Percentiles rank a stretch among this genome's conserved stretches.
Evolutionary conservation across 2,797 vertebrate genomes (phyloP).

Genomic region (Pitangus sulphuratus): DNA sequence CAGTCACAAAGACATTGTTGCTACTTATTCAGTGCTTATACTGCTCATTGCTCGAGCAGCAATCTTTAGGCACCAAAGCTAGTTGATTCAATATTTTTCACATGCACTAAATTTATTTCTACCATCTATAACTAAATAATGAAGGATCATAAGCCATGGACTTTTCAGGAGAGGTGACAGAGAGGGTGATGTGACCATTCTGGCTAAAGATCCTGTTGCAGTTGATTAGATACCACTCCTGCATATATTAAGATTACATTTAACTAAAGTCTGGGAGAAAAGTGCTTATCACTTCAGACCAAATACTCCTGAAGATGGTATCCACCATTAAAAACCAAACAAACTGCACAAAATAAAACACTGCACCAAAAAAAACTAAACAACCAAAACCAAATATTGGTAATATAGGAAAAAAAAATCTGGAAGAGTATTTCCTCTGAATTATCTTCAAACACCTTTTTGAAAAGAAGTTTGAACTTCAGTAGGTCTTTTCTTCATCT

Average conservation of each 20-base stretch:
- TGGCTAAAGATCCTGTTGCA: background rate
- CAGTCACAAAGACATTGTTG: background rate
- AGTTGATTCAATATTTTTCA: background rate
- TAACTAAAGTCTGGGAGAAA: background rate
- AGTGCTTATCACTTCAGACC: background rate
- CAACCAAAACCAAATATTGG: background rate
- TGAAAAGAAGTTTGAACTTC: background rate
- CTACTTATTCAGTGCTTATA: background rate
- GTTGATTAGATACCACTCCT: background rate
- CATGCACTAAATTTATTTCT: background rate
- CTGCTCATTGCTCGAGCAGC: background rate
- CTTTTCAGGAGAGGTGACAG: background rate
- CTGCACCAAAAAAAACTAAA: accelerated
- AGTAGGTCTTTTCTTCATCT: background rate
- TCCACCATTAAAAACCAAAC: background rate
- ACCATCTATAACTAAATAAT: background rate
- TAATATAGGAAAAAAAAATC: background rate
- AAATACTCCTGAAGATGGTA: background rate
- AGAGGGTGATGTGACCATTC: background rate
- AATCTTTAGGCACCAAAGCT: background rate
- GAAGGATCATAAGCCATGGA: background rate
- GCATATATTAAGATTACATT: background rate
- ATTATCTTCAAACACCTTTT: background rate
- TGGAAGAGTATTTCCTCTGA: background rate
- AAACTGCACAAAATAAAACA: background rate